A percentile compares a stretch with the other conserved stretches of the same genome.
Evolutionary conservation across 2,797 vertebrate species (phyloP).

Genomic region (Premnoplex brunnescens): DNA sequence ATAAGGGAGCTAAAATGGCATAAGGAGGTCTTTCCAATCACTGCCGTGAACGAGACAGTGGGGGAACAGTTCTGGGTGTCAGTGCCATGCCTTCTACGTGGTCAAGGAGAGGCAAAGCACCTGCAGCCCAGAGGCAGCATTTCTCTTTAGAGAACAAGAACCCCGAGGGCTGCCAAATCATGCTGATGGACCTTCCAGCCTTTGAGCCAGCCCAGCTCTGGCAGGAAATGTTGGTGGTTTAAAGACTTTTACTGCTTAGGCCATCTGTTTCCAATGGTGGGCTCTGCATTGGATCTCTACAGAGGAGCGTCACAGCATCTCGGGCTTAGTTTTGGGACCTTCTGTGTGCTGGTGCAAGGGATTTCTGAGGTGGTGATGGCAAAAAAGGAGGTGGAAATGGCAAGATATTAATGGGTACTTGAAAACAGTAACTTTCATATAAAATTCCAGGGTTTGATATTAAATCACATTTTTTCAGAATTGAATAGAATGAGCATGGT

Average conservation of each 20-base stretch:
- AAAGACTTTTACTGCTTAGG: not conserved
- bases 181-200: not conserved
- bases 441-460: not conserved
- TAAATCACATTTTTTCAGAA: not conserved
- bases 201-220: not conserved
- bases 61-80: not conserved
- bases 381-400: not conserved
- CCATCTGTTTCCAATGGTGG: not conserved
- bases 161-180: not conserved
- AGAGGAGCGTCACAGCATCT: fast-evolving
- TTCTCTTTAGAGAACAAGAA: not conserved
- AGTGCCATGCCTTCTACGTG: fast-evolving
- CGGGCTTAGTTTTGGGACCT: not conserved
- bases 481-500: not conserved
- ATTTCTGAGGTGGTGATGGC: not conserved
- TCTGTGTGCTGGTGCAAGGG: not conserved
- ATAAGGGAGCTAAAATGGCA: not conserved
- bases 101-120: not conserved
- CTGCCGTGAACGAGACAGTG: not conserved
- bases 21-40: not conserved
- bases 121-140: not conserved
- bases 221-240: not conserved
- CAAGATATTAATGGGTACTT: not conserved
- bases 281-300: not conserved
- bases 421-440: not conserved